phyloP scores from a whole-genome alignment of 2,888 invertebrate genomes.

The Junonia oenone region DNA sequence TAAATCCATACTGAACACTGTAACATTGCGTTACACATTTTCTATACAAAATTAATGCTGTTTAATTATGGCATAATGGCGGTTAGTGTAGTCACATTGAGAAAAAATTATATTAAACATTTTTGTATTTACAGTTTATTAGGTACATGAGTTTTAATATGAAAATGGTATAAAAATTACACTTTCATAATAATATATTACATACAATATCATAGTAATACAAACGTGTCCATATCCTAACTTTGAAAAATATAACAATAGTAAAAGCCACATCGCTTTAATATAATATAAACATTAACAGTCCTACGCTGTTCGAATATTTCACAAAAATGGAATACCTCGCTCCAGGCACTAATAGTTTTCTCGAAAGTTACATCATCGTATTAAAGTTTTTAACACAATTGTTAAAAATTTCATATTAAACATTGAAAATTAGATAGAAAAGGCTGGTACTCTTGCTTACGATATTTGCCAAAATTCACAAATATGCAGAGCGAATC shows the following conservation, averaged over 20 bases:
- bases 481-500: slow-evolving; percentile 71
- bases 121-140: slow-evolving; percentile 68
- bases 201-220: slow-evolving; percentile 68
- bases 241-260: slow-evolving; percentile 76
- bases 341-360: slow-evolving; percentile 65
- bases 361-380: slow-evolving; percentile 30
- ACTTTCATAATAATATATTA: slow-evolving; percentile 69
- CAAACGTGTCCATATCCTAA: slow-evolving; percentile 71
- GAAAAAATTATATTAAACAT: slow-evolving; percentile 73
- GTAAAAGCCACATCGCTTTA: slow-evolving; percentile 68
- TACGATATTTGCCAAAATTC: slow-evolving; percentile 58
- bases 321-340: slow-evolving; percentile 53
- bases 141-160: slow-evolving; percentile 77
- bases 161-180: slow-evolving; percentile 80
- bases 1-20: slow-evolving; percentile 72
- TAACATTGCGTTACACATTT: slow-evolving; percentile 58
- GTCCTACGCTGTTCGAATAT: slow-evolving; percentile 51
- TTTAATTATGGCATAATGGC: slow-evolving; percentile 62
- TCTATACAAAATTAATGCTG: slow-evolving; percentile 70
- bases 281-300: slow-evolving; percentile 59
- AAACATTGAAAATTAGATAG: slow-evolving; percentile 40
- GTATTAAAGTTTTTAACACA: slow-evolving; percentile 40
- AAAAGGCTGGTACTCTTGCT: slow-evolving; percentile 62
- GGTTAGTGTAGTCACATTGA: slow-evolving; percentile 73
- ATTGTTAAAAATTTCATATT: slow-evolving; percentile 43